Evolutionary conservation across 2,113 vertebrate genomes (phyloP).

Genomic region (Rattus norvegicus): DNA sequence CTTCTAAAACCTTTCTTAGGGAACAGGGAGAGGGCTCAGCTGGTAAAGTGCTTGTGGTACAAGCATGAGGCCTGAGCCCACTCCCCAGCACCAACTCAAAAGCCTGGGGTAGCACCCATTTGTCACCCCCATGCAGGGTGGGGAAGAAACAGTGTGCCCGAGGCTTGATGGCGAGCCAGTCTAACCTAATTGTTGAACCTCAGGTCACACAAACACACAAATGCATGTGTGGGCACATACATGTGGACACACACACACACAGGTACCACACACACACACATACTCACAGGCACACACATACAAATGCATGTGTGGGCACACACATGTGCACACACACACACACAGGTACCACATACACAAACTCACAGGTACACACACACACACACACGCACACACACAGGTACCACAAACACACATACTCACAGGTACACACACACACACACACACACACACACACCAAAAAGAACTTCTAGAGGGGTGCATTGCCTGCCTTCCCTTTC

Average conservation of each 20-base stretch:
- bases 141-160: background rate
- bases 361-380: background rate
- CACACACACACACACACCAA: background rate
- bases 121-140: background rate
- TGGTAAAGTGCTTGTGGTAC: background rate
- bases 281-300: background rate
- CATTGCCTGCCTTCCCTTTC: background rate
- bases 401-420: background rate
- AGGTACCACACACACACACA: background rate
- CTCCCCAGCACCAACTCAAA: background rate
- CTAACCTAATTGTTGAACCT: background rate
- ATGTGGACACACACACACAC: background rate
- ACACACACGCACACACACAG: background rate
- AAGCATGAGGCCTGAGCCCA: background rate
- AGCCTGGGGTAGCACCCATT: background rate
- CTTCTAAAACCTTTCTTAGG: slow-evolving; percentile 15
- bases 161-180: background rate
- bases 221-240: too few species aligned
- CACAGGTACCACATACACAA: background rate
- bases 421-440: background rate
- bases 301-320: too few species aligned
- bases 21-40: background rate
- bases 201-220: too few species aligned
- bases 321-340: background rate
- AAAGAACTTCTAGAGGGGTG: background rate